phyloP scores from a whole-genome alignment of 1,140 invertebrate species.

The Ectropis grisescens region DNA sequence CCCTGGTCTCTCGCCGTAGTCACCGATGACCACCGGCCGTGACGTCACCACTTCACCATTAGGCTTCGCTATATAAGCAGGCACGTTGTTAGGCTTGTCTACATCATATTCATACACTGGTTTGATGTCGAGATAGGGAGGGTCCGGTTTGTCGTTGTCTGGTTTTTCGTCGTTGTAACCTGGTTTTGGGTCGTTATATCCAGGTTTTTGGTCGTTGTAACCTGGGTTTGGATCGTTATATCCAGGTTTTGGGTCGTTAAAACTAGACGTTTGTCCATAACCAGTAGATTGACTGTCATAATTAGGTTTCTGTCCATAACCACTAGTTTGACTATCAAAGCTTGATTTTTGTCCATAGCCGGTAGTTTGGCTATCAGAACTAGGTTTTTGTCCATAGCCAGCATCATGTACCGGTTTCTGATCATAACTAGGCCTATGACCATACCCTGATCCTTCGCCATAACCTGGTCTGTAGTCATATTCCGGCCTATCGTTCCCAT shows the following conservation, averaged over 20 bases:
- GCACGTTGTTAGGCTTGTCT: slow-evolving; percentile 30
- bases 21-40: slow-evolving; percentile 35
- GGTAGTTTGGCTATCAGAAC: too few species aligned
- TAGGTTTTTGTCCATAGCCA: slow-evolving; percentile 8
- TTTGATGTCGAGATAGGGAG: slow-evolving; percentile 18
- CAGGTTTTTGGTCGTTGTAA: slow-evolving; percentile 11
- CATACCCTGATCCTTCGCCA: too few species aligned
- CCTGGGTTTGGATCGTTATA: slow-evolving; percentile 9
- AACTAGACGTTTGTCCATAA: slow-evolving; percentile 7
- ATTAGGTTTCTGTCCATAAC: slow-evolving; percentile 4
- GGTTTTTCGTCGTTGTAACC: slow-evolving; percentile 3
- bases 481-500: slow-evolving; percentile 4
- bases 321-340: slow-evolving; percentile 5
- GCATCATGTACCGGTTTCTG: slow-evolving; percentile 7
- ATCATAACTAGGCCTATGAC: slow-evolving; percentile 6
- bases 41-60: slow-evolving; percentile 43
- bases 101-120: slow-evolving; percentile 46
- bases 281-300: slow-evolving; percentile 9
- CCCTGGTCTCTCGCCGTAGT: slow-evolving; percentile 25
- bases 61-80: slow-evolving; percentile 33
- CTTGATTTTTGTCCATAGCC: too few species aligned
- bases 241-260: slow-evolving; percentile 4
- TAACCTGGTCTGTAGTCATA: slow-evolving; percentile 2
- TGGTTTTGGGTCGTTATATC: slow-evolving; percentile 6
- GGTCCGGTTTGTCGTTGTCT: slow-evolving; percentile 8